Evolutionary conservation across 2,888 invertebrate genomes (phyloP).

Genomic region (Amblyjoppa fuscipennis): DNA sequence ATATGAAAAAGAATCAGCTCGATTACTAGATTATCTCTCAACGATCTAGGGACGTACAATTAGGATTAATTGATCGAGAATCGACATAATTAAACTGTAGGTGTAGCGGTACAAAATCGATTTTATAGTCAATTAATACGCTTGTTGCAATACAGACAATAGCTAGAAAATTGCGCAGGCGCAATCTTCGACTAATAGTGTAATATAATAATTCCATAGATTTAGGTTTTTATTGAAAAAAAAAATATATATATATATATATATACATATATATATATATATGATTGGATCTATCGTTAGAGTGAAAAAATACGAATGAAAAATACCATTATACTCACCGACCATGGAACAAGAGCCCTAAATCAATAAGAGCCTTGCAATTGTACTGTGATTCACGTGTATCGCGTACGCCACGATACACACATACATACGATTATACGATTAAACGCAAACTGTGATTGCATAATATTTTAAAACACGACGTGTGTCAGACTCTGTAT

Average conservation of each 20-base stretch:
- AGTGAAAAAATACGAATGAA: conserved; percentile 44
- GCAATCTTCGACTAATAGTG: conserved; percentile 75
- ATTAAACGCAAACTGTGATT: conserved; percentile 71
- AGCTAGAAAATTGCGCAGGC: conserved; percentile 81
- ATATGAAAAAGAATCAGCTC: conserved; percentile 42
- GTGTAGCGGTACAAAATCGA: conserved; percentile 77
- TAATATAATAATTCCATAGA: conserved; percentile 65
- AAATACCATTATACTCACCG: conserved; percentile 68
- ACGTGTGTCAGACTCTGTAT: conserved; percentile 20
- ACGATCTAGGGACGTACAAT: conserved; percentile 60
- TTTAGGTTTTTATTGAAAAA: conserved; percentile 66
- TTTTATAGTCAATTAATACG: conserved; percentile 75
- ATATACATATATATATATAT: not conserved
- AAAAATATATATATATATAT: not conserved
- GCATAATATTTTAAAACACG: conserved; percentile 64
- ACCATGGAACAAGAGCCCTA: conserved; percentile 73
- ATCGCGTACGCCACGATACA: conserved; percentile 72
- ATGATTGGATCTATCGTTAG: conserved; percentile 8
- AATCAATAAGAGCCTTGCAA: conserved; percentile 74
- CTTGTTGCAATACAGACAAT: conserved; percentile 82
- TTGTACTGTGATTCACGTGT: conserved; percentile 79
- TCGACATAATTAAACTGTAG: conserved; percentile 55
- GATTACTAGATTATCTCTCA: conserved; percentile 48
- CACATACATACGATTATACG: conserved; percentile 69
- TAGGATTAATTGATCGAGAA: conserved; percentile 51